Percentiles rank a stretch among this genome's conserved stretches.
Conservation (phyloP, 1,140 invertebrate genomes). For the Leptinotarsa undecemlineata region DNA sequence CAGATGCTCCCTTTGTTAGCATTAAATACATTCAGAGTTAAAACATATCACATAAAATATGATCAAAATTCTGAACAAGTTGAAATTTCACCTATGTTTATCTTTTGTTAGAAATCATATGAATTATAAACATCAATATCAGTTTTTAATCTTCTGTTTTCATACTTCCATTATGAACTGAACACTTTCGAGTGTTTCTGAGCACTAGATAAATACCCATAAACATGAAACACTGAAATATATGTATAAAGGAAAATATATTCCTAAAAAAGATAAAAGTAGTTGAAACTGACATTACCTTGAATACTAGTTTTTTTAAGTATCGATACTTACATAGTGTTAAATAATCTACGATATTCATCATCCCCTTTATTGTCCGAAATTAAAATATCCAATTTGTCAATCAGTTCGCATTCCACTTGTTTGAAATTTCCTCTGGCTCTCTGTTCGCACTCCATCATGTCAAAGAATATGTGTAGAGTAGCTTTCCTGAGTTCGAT, state of each 20-base stretch:
- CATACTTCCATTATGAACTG: too few species aligned
- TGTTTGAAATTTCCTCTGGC: conserved; percentile 82
- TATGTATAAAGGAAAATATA: conserved; percentile 26
- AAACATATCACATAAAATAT: background rate
- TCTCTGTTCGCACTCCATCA: conserved; percentile 93
- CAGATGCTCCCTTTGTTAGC: conserved; percentile 76
- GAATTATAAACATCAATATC: too few species aligned
- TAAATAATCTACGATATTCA: conserved; percentile 88
- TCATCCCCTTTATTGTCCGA: conserved; percentile 93
- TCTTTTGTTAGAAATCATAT: background rate
- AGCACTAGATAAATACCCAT: too few species aligned
- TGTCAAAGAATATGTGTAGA: conserved; percentile 93
- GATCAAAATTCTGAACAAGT: background rate
- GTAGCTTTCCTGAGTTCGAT: conserved; percentile 86
- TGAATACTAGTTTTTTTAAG: too few species aligned
- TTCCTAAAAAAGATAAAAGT: too few species aligned
- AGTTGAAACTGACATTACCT: too few species aligned
- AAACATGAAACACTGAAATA: background rate
- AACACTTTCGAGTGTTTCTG: too few species aligned
- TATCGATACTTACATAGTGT: conserved; percentile 82
- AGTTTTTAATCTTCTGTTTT: too few species aligned
- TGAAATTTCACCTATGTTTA: background rate
- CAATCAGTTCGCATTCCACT: conserved; percentile 90
- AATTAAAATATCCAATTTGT: conserved; percentile 89
- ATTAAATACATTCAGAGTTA: conserved; percentile 17